Evolutionary conservation across 2,113 vertebrate genomes (phyloP), one percentile per base, ranked within the genome.

Genomic region (Percopsis transmontana): DNA sequence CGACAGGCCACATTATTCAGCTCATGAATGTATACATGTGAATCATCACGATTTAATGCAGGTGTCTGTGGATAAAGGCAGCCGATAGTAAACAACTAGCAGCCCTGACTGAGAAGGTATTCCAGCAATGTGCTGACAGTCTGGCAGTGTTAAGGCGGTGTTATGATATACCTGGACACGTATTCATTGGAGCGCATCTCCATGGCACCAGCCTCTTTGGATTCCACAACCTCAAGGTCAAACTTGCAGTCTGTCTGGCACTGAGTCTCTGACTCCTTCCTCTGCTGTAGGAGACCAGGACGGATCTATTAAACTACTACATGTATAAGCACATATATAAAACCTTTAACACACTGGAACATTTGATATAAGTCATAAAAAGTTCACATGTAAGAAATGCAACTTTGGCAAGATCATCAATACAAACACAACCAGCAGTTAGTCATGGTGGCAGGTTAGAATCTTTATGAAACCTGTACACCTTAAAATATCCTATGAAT

Each of bases 251-350:
- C 96, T 1, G 96, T 98, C 88, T 98, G 97, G 89, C 96, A 98
- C 82, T 98, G 96, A 0, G 96, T 98, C 91, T 98, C 97, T 0
- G 96, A 99, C 80, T 99, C 96, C 69, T 97, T 98, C 48, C 95
- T 88, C 86, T 97, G 95, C 97, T 99, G 69, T 40, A 51, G 65
- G 27, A 47, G 66, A 66, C 40, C 27, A 38, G 60, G 2, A 12
- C 1, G 15, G 41, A 21, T 9, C 20, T 66, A 48, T 33, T 24
- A 21, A 42, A 7, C 21, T 1, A 6, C 27, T 33, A 33, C 27
- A 33, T 33, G 27, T 33, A 33, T 7, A 33, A 6, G 8, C 27
- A 33, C 27, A 33, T 33, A 33, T 7, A 33, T 33, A 33, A 4
- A 33, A 33, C 5, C 27, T 7, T 33, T 33, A 4, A 33, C 5